These are phyloP conservation scores for Lasius platythorax DNA, from an alignment of 2,888 invertebrate genomes.

Conservation along the genomic window DNA sequence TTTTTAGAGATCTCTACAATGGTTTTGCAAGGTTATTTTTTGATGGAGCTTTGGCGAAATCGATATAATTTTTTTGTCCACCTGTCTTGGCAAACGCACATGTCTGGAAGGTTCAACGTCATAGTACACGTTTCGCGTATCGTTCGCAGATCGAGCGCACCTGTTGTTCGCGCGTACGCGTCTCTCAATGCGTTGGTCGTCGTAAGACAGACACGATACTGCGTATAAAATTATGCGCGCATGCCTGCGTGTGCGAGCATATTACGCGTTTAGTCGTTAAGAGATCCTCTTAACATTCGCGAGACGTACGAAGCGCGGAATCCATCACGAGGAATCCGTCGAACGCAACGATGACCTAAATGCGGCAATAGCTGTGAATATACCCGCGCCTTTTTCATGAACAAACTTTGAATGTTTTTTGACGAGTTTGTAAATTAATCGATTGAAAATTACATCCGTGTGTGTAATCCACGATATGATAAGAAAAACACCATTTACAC, in stretches of 20 bases:
- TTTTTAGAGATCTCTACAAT: not conserved
- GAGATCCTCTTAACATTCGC: slow-evolving; percentile 75
- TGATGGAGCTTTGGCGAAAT: slow-evolving; percentile 47
- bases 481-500: not conserved
- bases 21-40: not conserved
- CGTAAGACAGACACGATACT: slow-evolving; percentile 8
- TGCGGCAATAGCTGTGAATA: slow-evolving; percentile 59
- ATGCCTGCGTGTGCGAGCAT: slow-evolving; percentile 49
- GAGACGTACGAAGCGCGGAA: slow-evolving; percentile 60
- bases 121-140: slow-evolving; percentile 63
- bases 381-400: not conserved
- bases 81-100: slow-evolving; percentile 65
- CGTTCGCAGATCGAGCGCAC: slow-evolving; percentile 60
- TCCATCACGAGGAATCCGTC: slow-evolving; percentile 56
- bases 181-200: not conserved
- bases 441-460: not conserved
- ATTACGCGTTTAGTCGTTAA: slow-evolving; percentile 64
- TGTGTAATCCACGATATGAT: not conserved
- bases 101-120: slow-evolving; percentile 49
- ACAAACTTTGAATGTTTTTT: slow-evolving; percentile 9
- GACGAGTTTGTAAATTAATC: slow-evolving; percentile 15
- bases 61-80: slow-evolving; percentile 56
- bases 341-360: slow-evolving; percentile 69
- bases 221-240: slow-evolving; percentile 48
- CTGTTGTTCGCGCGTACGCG: slow-evolving; percentile 68